phyloP scores from a whole-genome alignment of 2,888 invertebrate genomes.

The Cyrtodaria siliqua region DNA sequence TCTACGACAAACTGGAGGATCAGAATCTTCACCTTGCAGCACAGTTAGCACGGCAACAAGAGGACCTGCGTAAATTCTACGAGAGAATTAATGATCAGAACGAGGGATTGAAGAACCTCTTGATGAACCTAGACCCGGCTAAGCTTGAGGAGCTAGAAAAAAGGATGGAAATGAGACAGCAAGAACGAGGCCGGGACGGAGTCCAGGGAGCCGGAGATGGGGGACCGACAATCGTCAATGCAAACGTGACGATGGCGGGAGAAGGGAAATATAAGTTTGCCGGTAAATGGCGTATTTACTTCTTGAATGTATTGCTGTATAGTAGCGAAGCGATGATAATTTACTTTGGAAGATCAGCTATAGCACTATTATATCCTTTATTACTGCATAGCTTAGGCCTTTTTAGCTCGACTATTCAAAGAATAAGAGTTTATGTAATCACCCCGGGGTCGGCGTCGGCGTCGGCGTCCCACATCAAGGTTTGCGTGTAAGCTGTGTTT shows the following conservation, averaged over 20 bases:
- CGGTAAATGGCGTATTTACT: constrained; percentile 51
- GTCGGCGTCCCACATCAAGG: too few relatives aligned
- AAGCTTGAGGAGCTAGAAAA: constrained; percentile 79
- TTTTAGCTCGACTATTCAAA: too few relatives aligned
- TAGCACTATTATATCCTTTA: too few relatives aligned
- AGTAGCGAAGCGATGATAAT: too few relatives aligned
- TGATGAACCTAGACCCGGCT: constrained; percentile 78
- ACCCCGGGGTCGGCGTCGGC: too few relatives aligned
- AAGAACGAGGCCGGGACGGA: constrained; percentile 57
- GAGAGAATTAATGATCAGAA: constrained; percentile 79
- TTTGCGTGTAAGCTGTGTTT: too few relatives aligned
- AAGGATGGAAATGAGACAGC: constrained; percentile 62
- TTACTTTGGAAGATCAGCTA: too few relatives aligned
- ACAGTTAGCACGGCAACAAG: constrained; percentile 82
- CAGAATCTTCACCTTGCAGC: constrained; percentile 85
- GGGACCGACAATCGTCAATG: constrained; percentile 72
- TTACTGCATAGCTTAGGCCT: too few relatives aligned
- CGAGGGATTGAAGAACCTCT: constrained; percentile 79
- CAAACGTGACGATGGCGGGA: constrained; percentile 68
- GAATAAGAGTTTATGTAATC: too few relatives aligned
- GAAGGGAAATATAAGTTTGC: constrained; percentile 68
- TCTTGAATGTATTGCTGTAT: neutral
- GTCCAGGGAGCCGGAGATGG: constrained; percentile 63
- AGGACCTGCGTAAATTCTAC: constrained; percentile 83
- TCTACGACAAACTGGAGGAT: constrained; percentile 85